A percentile compares a stretch with the other conserved stretches of the same genome.
Conservation (phyloP, 1,140 invertebrate genomes). For the Microplitis demolitor region DNA sequence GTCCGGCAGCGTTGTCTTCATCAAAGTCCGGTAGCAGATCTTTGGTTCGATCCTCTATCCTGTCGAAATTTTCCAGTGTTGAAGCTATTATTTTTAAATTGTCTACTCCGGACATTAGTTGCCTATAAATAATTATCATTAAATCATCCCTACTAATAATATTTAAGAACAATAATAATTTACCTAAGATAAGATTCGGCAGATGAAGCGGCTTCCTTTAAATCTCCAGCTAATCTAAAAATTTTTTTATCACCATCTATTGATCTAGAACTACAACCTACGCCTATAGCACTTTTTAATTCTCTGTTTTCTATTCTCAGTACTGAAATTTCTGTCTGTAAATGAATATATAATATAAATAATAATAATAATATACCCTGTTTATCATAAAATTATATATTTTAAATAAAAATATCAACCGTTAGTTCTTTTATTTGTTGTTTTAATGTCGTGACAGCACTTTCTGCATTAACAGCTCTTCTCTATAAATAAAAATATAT, state of each 20-base stretch:
- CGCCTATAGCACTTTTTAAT: slow-evolving; percentile 45
- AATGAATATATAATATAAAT: neutral
- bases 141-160: neutral
- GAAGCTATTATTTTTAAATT: slow-evolving; percentile 69
- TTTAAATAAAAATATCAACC: slow-evolving; percentile 50
- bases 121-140: slow-evolving; percentile 54
- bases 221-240: slow-evolving; percentile 60
- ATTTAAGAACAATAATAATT: slow-evolving; percentile 19
- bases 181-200: slow-evolving; percentile 71
- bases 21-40: slow-evolving; percentile 62
- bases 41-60: slow-evolving; percentile 64
- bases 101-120: slow-evolving; percentile 69
- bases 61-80: slow-evolving; percentile 64
- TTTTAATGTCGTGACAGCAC: slow-evolving; percentile 61
- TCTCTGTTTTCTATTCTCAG: slow-evolving; percentile 58
- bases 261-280: slow-evolving; percentile 42
- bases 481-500: slow-evolving; percentile 55
- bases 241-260: slow-evolving; percentile 44
- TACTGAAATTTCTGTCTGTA: slow-evolving; percentile 58
- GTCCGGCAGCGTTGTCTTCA: slow-evolving; percentile 60
- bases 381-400: neutral
- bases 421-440: slow-evolving; percentile 66
- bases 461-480: slow-evolving; percentile 64
- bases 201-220: slow-evolving; percentile 66
- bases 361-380: too few species aligned